A percentile compares a stretch with the other conserved stretches of the same genome.
Conservation (phyloP, 92 coral and sea anemone genomes). For the Parazoanthus darwini region DNA sequence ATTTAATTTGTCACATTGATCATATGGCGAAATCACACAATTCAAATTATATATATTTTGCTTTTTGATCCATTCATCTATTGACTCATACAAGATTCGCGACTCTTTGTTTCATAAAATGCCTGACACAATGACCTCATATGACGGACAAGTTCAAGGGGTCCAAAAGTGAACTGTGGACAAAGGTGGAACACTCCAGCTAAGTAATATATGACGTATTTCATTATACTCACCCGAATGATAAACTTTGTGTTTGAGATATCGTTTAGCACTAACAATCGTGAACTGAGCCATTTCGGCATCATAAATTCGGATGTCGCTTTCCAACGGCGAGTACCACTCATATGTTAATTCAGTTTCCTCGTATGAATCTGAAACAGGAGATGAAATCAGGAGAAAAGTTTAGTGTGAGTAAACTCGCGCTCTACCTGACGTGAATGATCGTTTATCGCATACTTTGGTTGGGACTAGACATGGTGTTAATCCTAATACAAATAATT, state of each 20-base stretch:
- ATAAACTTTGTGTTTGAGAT: slow-evolving; percentile 78
- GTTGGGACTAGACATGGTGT: too few species aligned
- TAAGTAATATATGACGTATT: background rate
- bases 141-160: background rate
- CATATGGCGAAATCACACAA: too few species aligned
- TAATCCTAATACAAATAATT: too few species aligned
- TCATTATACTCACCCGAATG: slow-evolving; percentile 74
- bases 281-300: slow-evolving; percentile 97
- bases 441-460: too few species aligned
- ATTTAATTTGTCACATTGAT: too few species aligned
- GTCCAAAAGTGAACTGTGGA: background rate
- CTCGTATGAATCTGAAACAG: slow-evolving; percentile 79
- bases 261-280: slow-evolving; percentile 72
- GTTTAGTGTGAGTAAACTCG: background rate
- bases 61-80: too few species aligned
- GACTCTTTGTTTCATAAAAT: too few species aligned
- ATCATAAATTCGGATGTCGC: slow-evolving; percentile 79
- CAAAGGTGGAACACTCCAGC: background rate
- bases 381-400: background rate
- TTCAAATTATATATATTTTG: too few species aligned
- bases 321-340: slow-evolving; percentile 60
- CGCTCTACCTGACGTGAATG: too few species aligned
- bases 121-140: background rate
- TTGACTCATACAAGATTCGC: too few species aligned
- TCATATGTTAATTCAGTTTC: slow-evolving; percentile 71